A percentile compares a stretch with the other conserved stretches of the same genome.
Evolutionary conservation across 2,888 invertebrate species (phyloP).

Genomic region (Polia nebulosa): DNA sequence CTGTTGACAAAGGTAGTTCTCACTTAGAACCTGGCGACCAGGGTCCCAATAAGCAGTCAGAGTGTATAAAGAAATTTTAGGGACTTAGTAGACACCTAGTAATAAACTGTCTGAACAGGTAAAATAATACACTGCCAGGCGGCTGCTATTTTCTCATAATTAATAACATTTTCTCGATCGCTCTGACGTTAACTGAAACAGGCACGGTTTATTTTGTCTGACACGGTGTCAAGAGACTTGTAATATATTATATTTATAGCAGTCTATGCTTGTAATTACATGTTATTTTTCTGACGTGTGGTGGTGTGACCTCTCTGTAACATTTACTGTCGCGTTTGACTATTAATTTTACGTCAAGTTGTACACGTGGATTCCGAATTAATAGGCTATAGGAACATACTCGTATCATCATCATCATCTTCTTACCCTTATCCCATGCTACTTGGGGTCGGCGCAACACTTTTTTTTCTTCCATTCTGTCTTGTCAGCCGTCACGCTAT

Average conservation of each 20-base stretch:
- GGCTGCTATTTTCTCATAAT: not conserved
- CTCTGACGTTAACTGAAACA: constrained; percentile 10
- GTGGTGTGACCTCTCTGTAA: not conserved
- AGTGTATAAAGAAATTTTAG: not conserved
- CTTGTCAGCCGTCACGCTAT: too few species aligned
- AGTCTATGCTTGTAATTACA: too few species aligned
- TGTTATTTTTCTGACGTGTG: constrained; percentile 24
- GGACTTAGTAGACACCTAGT: not conserved
- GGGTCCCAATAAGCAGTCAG: too few species aligned
- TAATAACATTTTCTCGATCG: constrained; percentile 9
- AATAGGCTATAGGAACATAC: not conserved
- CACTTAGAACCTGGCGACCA: not conserved
- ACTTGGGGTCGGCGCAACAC: too few species aligned
- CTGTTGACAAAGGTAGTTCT: not conserved
- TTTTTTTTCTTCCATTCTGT: too few species aligned
- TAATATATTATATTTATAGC: too few species aligned
- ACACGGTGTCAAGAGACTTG: constrained; percentile 8
- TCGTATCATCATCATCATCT: too few species aligned
- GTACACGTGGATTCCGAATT: not conserved
- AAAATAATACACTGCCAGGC: not conserved
- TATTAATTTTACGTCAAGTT: constrained; percentile 1
- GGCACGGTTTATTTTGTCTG: constrained; percentile 3
- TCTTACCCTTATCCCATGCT: too few species aligned
- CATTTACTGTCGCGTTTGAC: not conserved
- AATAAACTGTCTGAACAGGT: not conserved